Evolutionary conservation across 1,140 invertebrate genomes (phyloP).

Genomic region (Drosophila nebulosa): DNA sequence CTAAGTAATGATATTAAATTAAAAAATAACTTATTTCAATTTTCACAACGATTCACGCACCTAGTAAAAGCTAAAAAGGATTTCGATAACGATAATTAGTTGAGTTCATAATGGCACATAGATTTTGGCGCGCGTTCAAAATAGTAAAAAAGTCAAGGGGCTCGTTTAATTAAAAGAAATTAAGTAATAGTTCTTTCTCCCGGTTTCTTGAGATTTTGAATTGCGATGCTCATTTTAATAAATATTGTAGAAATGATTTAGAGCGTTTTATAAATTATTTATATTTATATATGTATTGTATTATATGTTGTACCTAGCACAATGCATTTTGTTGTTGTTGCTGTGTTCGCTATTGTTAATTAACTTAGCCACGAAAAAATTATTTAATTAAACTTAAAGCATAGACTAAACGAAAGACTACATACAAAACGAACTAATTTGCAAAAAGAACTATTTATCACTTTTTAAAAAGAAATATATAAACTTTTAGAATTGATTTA

Average conservation of each 20-base stretch:
- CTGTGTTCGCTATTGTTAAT: constrained; percentile 34
- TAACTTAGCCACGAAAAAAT: constrained; percentile 45
- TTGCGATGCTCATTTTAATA: not conserved
- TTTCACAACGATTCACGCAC: too few relatives aligned
- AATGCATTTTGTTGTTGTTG: constrained; percentile 8
- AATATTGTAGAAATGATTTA: not conserved
- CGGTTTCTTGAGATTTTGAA: not conserved
- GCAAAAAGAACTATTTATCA: constrained; percentile 60
- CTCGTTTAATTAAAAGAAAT: too few relatives aligned
- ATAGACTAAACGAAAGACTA: constrained; percentile 62
- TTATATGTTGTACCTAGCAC: constrained; percentile 2
- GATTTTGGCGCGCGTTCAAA: too few relatives aligned
- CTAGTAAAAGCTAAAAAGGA: too few relatives aligned
- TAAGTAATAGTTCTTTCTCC: not conserved
- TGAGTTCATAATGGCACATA: too few relatives aligned
- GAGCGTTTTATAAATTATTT: constrained; percentile 14
- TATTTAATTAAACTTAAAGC: constrained; percentile 45
- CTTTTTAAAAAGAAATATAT: constrained; percentile 57
- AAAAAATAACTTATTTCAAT: too few relatives aligned
- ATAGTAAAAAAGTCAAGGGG: too few relatives aligned
- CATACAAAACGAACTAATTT: constrained; percentile 57
- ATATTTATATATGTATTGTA: constrained; percentile 1
- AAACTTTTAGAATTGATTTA: constrained; percentile 48
- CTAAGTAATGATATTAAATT: too few relatives aligned
- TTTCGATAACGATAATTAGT: too few relatives aligned